Evolutionary conservation across 23 tunicate species (phyloP).

Genomic region (Styela clava): DNA sequence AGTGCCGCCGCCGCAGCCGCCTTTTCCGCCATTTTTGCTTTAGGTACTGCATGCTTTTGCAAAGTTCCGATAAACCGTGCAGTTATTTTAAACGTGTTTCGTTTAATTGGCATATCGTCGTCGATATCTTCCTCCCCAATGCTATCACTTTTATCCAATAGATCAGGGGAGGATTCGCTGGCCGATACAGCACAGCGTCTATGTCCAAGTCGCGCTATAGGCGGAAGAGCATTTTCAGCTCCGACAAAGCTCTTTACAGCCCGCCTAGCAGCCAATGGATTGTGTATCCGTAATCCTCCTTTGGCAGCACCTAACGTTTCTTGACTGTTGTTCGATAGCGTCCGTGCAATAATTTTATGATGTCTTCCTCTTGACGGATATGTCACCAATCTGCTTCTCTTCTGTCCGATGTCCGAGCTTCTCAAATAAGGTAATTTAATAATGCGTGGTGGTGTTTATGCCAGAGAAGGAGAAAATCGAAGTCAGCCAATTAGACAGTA

Average conservation of each 20-base stretch:
- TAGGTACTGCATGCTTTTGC: conserved; percentile 60
- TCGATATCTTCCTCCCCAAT: conserved; percentile 15
- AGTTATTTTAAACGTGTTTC: conserved; percentile 58
- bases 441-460: no score
- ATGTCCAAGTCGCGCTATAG: conserved; percentile 29
- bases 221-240: conserved; percentile 5
- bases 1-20: conserved; percentile 71
- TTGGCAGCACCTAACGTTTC: neutral
- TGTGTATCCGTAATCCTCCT: neutral
- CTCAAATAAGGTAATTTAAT: neutral
- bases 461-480: neutral
- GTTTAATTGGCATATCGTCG: conserved; percentile 61
- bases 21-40: conserved; percentile 59
- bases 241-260: conserved; percentile 6
- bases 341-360: neutral
- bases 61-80: conserved; percentile 85
- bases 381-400: neutral
- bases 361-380: conserved; percentile 1
- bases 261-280: neutral
- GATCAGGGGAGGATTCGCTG: conserved; percentile 38
- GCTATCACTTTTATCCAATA: neutral
- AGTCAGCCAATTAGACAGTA: neutral
- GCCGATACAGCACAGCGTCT: conserved; percentile 76
- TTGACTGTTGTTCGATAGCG: neutral
- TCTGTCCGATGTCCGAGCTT: neutral